These are phyloP conservation scores for Fulmarus glacialis DNA, from an alignment of 2,113 vertebrate species.

Conservation along the genomic window DNA sequence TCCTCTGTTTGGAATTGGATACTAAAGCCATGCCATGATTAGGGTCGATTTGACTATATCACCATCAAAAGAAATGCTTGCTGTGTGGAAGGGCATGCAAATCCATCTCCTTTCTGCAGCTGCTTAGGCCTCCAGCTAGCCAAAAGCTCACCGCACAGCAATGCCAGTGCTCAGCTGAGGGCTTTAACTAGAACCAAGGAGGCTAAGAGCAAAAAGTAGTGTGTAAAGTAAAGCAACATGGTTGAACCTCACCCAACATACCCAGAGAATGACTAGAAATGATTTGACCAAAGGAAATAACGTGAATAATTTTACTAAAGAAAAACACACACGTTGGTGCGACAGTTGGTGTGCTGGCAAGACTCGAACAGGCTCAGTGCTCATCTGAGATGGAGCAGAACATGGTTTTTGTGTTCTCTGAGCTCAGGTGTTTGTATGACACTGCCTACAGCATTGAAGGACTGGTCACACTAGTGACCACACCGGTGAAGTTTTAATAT, in stretches of 20 bases:
- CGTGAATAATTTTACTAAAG: rapidly evolving
- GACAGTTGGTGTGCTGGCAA: not conserved
- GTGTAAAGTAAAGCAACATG: not conserved
- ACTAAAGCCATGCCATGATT: not conserved
- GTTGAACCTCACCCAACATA: not conserved
- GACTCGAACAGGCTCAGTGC: not conserved
- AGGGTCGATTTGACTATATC: not conserved
- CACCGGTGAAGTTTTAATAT: not conserved
- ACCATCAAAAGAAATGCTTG: not conserved
- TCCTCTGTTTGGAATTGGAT: not conserved
- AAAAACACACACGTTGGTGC: rapidly evolving
- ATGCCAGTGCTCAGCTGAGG: not conserved
- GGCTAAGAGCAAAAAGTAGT: not conserved
- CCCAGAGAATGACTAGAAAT: not conserved
- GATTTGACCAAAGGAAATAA: not conserved
- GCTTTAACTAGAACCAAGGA: not conserved
- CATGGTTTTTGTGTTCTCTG: not conserved
- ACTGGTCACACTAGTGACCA: no score
- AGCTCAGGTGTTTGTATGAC: no score
- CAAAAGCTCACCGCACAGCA: not conserved
- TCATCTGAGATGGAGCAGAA: not conserved
- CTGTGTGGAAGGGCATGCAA: not conserved
- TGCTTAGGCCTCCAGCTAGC: not conserved
- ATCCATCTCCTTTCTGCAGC: not conserved
- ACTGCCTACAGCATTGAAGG: not conserved